A percentile compares a stretch with the other conserved stretches of the same genome.
phyloP scores from a whole-genome alignment of 35 echinoderm and acorn worm species.

The Ophiothrix spiculata region DNA sequence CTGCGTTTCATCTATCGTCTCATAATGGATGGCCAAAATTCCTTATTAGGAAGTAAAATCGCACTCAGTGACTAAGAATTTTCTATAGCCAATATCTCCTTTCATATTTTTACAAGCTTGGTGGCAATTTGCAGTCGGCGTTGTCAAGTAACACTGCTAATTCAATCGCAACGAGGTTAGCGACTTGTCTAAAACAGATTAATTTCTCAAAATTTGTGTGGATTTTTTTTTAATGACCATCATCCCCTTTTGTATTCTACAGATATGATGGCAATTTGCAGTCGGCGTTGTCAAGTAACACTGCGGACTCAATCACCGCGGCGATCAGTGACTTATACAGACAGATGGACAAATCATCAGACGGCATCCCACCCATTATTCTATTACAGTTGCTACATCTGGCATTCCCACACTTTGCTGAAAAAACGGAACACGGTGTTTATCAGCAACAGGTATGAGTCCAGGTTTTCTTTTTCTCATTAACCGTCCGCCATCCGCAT shows the following conservation, averaged over 20 bases:
- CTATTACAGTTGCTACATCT: conserved; percentile 73
- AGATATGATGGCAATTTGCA: conserved; percentile 50
- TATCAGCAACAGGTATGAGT: conserved; percentile 88
- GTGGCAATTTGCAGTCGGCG: conserved; percentile 30
- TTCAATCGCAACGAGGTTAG: conserved; percentile 56
- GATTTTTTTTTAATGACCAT: background rate
- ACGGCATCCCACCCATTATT: conserved; percentile 69
- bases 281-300: conserved; percentile 10
- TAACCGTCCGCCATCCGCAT: no score
- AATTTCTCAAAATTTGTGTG: no score
- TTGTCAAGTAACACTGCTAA: conserved; percentile 43
- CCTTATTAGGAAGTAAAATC: no score
- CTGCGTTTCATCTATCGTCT: no score
- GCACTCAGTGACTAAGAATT: no score
- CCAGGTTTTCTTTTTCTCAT: no score
- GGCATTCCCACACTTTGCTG: conserved; percentile 94
- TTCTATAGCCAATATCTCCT: background rate
- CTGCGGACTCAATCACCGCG: conserved; percentile 62
- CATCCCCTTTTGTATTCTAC: background rate
- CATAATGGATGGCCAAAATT: no score
- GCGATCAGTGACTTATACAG: conserved; percentile 71
- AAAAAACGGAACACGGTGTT: conserved; percentile 75
- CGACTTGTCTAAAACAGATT: no score
- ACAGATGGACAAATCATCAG: conserved; percentile 60
- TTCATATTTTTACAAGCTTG: conserved; percentile 17